Evolutionary conservation across 2,113 vertebrate species (phyloP).

Genomic region (Mirza zaza): DNA sequence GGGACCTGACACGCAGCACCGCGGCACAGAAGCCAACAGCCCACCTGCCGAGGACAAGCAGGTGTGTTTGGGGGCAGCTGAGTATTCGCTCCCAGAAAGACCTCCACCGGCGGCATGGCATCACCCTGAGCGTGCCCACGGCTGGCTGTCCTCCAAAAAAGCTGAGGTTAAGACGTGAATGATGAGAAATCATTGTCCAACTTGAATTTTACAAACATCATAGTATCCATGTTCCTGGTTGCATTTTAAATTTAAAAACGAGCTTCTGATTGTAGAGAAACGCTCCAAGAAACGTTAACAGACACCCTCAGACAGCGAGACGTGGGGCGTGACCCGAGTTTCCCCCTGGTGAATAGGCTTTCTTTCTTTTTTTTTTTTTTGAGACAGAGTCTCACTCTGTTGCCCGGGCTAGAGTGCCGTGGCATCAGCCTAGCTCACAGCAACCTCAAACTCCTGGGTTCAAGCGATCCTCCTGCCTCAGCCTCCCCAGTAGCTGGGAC

Average conservation of each 20-base stretch:
- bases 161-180: neutral
- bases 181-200: neutral
- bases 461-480: too few species aligned
- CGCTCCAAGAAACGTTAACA: neutral
- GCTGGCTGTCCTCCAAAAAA: neutral
- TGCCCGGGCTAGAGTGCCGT: too few species aligned
- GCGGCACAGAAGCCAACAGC: too few species aligned
- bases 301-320: neutral
- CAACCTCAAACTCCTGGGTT: too few species aligned
- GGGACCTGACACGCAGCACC: fast-evolving
- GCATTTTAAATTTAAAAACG: neutral
- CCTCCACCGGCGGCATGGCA: too few species aligned
- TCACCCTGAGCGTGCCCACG: neutral
- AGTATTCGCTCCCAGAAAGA: neutral
- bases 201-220: neutral
- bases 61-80: neutral
- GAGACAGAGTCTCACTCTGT: too few species aligned
- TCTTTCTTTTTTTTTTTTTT: neutral
- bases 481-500: too few species aligned
- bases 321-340: fast-evolving
- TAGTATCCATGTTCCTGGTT: neutral
- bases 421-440: too few species aligned
- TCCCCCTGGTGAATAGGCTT: neutral
- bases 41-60: neutral
- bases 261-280: neutral